A percentile compares a stretch with the other conserved stretches of the same genome.
phyloP scores from a whole-genome alignment of 2,888 invertebrate species.

The Bugulina stolonifera region DNA sequence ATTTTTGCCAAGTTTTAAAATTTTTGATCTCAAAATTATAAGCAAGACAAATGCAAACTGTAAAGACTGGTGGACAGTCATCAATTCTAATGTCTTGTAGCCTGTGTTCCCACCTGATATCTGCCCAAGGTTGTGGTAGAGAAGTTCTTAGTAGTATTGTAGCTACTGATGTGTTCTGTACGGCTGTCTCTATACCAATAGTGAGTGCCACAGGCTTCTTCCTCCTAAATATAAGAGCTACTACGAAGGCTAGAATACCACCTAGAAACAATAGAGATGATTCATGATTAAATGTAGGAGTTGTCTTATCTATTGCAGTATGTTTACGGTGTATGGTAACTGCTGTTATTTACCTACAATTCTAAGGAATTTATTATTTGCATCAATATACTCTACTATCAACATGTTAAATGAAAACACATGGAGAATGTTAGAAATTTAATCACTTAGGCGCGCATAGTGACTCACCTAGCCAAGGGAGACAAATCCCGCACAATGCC shows the following conservation, averaged over 20 bases:
- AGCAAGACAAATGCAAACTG: too few species aligned
- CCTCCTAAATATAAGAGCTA: background rate
- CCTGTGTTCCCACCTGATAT: background rate
- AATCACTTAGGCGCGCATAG: too few species aligned
- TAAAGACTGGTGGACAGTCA: too few species aligned
- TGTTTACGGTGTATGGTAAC: too few species aligned
- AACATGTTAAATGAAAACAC: too few species aligned
- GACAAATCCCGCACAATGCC: background rate
- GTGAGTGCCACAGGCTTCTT: background rate
- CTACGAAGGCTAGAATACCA: background rate
- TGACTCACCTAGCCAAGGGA: background rate
- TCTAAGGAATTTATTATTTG: too few species aligned
- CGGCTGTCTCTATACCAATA: slow-evolving; percentile 24
- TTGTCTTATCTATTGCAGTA: background rate
- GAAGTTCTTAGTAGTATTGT: slow-evolving; percentile 17
- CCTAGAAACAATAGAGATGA: background rate
- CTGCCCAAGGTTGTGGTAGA: slow-evolving; percentile 25
- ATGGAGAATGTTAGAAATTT: too few species aligned
- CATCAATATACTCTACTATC: too few species aligned
- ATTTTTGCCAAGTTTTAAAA: too few species aligned
- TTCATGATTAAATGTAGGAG: background rate
- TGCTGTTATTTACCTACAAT: too few species aligned
- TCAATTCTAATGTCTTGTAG: too few species aligned
- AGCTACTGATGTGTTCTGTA: slow-evolving; percentile 22
- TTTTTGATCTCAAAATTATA: too few species aligned